Conservation (phyloP, 2,888 invertebrate species). For the Drosophila monieri region DNA sequence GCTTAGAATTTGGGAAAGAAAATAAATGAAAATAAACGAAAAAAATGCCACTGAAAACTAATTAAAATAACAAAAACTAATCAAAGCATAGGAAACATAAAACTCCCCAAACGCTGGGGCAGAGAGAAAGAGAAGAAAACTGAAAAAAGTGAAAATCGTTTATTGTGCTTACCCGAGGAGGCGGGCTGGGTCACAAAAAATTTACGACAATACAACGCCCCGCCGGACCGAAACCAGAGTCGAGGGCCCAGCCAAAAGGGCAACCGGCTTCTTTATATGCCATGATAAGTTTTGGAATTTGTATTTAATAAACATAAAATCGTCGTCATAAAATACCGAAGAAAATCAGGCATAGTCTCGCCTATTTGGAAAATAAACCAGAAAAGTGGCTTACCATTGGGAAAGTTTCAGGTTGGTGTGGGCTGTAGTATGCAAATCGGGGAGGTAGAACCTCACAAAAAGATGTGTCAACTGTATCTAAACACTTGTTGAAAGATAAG, state of each 20-base stretch:
- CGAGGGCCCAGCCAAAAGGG: slow-evolving; percentile 7
- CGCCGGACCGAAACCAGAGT: slow-evolving; percentile 2
- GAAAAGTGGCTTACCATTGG: slow-evolving; percentile 12
- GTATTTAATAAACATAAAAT: slow-evolving; percentile 69
- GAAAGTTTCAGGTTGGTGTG: slow-evolving; percentile 18
- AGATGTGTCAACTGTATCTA: slow-evolving; percentile 15
- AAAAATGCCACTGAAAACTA: slow-evolving; percentile 64
- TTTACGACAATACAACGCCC: slow-evolving; percentile 59
- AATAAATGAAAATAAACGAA: slow-evolving; percentile 62
- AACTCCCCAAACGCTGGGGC: slow-evolving; percentile 15
- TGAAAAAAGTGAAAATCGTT: slow-evolving; percentile 48
- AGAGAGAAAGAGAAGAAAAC: neutral
- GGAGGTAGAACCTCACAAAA: slow-evolving; percentile 13
- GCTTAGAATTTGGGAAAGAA: slow-evolving; percentile 52
- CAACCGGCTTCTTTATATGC: slow-evolving; percentile 43
- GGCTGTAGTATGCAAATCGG: slow-evolving; percentile 22
- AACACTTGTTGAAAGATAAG: slow-evolving; percentile 24
- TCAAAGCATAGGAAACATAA: slow-evolving; percentile 56
- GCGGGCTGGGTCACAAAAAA: slow-evolving; percentile 22
- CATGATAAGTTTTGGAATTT: slow-evolving; percentile 57
- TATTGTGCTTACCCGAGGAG: slow-evolving; percentile 29
- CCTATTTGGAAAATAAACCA: slow-evolving; percentile 13
- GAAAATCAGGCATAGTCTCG: slow-evolving; percentile 15
- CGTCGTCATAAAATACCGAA: slow-evolving; percentile 38
- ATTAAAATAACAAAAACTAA: slow-evolving; percentile 77